phyloP scores from a whole-genome alignment of 2,797 vertebrate species.

The Chelidonichthys spinosus region DNA sequence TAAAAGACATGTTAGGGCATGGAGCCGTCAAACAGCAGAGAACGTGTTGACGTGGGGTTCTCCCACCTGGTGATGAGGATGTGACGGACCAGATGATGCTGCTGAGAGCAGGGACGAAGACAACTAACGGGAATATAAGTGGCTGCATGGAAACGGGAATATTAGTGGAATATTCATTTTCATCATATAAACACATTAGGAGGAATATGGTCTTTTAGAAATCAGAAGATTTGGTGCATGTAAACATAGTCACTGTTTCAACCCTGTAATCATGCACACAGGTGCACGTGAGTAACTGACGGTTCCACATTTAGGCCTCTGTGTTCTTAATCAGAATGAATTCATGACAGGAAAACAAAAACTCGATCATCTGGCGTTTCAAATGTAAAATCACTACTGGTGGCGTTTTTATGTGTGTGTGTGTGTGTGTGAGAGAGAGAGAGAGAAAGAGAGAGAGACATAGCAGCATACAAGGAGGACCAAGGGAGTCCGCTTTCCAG shows the following conservation, averaged over 20 bases:
- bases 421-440: conserved; percentile 4
- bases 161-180: too few species aligned
- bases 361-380: neutral
- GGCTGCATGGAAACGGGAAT: too few species aligned
- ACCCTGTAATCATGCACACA: conserved; percentile 20
- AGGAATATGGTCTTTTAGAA: too few species aligned
- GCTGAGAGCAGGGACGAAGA: too few species aligned
- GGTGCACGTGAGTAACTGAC: neutral
- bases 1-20: too few species aligned
- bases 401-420: neutral
- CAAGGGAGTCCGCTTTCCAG: conserved; percentile 31
- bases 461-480: conserved; percentile 74
- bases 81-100: too few species aligned
- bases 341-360: neutral
- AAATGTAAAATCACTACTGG: conserved; percentile 22
- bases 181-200: too few species aligned
- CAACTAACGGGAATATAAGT: too few species aligned
- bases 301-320: conserved; percentile 2
- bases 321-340: conserved; percentile 30
- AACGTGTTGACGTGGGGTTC: too few species aligned
- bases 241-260: neutral
- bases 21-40: too few species aligned
- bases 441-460: conserved; percentile 28
- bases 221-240: too few species aligned
- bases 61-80: too few species aligned